Base-by-base conservation (phyloP, 1,140 invertebrate genomes). In the Temnothorax longispinosus region DNA sequence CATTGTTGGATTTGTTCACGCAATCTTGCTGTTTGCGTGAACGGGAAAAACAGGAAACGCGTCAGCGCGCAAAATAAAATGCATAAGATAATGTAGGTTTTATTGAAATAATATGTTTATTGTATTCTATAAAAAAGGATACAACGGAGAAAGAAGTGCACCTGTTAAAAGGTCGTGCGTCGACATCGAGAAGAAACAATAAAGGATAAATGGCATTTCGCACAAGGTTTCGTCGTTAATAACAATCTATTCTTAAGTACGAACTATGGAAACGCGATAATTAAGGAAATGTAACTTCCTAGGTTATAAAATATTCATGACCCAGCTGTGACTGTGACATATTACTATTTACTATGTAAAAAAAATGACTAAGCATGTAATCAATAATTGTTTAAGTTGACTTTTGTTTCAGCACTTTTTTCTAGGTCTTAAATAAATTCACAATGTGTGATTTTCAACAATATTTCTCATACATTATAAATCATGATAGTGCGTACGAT, bases 51-150 rank as follows among this genome's bases (percentile, higher is more conserved):
- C 38, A 0, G 11, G 11, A 50, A 54, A 54, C 4, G 3, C 4
- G 3, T 58, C 11, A 32, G 5, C 3, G 10, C 0, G 27, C 5
- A n/a, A 58, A 38, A 21, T 41, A 71, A 60, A 60, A 84, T 13
- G 11, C 6, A 35, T 35, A 74, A 41, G 4, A 54, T 32, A 52
- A 52, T 74, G 13, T 15, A 38, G 27, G 0, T 85, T 80, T 56
- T 47, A 69, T 58, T 78, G 75, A 90, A 90, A 87, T 69, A 89
- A 90, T 85, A 89, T 60, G 85, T 90, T 90, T 87, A 90, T 89
- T 90, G 64, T 89, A 86, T 67, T 85, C 88, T 90, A 89, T 89
- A 88, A 85, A 87, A 87, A 87, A 74, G 13, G 56, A 65, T 89
- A 90, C 47, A 81, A 90, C 50, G 41, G 56, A 78, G 67, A 67